phyloP scores from a whole-genome alignment of 2,113 vertebrate genomes.

The Hydropotes inermis region DNA sequence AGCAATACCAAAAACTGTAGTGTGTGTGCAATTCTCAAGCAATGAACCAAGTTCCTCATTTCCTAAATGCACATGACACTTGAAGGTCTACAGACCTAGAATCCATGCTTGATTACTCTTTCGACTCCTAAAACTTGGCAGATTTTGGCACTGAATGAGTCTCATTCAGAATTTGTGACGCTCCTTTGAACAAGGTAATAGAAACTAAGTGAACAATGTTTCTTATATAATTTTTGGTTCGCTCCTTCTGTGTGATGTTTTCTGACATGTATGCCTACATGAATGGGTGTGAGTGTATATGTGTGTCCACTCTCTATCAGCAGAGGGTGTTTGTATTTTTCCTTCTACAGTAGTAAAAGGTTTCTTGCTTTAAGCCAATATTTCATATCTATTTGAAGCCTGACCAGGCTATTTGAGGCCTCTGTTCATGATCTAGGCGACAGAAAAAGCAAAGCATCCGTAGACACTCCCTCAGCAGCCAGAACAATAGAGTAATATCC shows the following conservation, averaged over 20 bases:
- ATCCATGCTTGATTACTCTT: not conserved
- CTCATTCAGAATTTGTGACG: not conserved
- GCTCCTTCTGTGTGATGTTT: not conserved
- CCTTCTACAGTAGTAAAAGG: not conserved
- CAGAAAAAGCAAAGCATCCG: not conserved
- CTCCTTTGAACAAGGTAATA: not conserved
- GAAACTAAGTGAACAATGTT: not conserved
- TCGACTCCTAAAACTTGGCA: not conserved
- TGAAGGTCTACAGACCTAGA: not conserved
- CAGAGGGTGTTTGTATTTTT: not conserved
- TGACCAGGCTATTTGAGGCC: not conserved
- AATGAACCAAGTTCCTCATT: not conserved
- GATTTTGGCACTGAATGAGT: not conserved
- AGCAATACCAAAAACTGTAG: not conserved
- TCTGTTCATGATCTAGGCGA: not conserved
- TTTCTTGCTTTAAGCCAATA: not conserved
- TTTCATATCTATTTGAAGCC: not conserved
- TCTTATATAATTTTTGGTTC: not conserved
- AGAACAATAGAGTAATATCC: not conserved
- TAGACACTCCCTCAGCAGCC: not conserved
- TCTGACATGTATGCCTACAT: not conserved
- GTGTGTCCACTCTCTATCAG: not conserved
- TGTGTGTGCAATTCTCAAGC: not conserved
- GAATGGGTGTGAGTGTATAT: not conserved
- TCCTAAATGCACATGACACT: not conserved